Base-by-base conservation (phyloP, 2,888 invertebrate genomes). In the Diaperis boleti region DNA sequence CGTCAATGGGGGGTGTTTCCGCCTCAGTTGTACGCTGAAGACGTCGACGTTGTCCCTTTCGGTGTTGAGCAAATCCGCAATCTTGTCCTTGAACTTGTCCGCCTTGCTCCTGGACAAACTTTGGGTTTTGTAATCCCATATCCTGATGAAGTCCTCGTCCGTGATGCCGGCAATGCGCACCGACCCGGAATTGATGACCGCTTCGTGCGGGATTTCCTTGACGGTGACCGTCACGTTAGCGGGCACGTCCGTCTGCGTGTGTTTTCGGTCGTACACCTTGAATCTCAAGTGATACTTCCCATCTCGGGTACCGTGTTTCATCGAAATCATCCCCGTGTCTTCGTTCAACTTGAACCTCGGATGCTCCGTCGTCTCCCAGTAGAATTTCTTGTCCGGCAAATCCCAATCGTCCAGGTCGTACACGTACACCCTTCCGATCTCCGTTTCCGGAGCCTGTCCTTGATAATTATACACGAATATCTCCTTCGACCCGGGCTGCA, bases 361-460 rank as follows among this genome's bases (percentile, higher is more conserved):
- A 84, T 95, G 94, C 78, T 94, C 93, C 49, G 88, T 88, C 41
- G 88, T 88, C 77, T 95, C 95, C 95, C 96, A 96, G 78, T 94
- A 95, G 84, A 97, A 99, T 76, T 94, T 95, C 82, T 99, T 99
- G 80, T 98, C 98, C 0, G 94, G 94, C 67, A 97, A 83, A 83
- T 99, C 99, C 98, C 98, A 99, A 80, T 99, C 99, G 81, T 99
- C 99, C 68, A 94, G 84, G 83, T 99, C 99, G 78, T 95, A 95
- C 0, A 98, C 98, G 81, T 97, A 98, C 4, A 98, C 98, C 93
- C 94, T 17, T 92, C 78, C 78, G 20, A 78, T 77, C 68, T 78
- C 94, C 7, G 78, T 78, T 67, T 78, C 77, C 18, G 78, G 78
- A 13, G 78, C 76, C 63, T 77, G 76, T 10, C 77, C 78, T 87